Percentiles rank a stretch among this genome's conserved stretches.
These are phyloP conservation scores for Osmerus mordax DNA, from an alignment of 2,113 vertebrate genomes.

Conservation along the genomic window DNA sequence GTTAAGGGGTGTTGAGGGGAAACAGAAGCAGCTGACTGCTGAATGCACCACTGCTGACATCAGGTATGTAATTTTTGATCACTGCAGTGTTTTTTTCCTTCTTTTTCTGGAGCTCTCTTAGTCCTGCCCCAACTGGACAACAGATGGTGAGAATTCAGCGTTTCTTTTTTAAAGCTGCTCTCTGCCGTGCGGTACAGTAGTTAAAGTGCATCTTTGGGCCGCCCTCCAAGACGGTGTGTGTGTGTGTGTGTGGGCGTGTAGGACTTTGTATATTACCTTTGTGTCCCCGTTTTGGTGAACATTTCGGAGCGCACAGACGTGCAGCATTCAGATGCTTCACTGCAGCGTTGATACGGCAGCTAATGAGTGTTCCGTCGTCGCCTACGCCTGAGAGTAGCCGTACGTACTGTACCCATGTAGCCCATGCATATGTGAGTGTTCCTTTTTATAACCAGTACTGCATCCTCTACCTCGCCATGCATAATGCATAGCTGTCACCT, in stretches of 20 bases:
- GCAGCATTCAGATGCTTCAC: too few relatives aligned
- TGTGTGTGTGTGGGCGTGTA: slow-evolving; percentile 2
- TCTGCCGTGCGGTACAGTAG: background rate
- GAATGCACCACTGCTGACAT: slow-evolving; percentile 41
- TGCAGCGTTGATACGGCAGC: background rate
- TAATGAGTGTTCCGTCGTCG: background rate
- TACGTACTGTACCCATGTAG: slow-evolving; percentile 15
- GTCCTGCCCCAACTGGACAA: slow-evolving; percentile 40
- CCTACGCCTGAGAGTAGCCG: background rate
- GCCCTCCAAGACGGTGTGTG: slow-evolving; percentile 24
- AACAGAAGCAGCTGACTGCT: slow-evolving; percentile 28
- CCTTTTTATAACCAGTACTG: slow-evolving; percentile 60
- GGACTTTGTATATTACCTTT: slow-evolving; percentile 8
- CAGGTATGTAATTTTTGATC: slow-evolving; percentile 53
- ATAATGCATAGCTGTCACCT: slow-evolving; percentile 71
- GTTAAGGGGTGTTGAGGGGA: slow-evolving; percentile 9
- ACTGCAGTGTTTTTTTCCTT: slow-evolving; percentile 30
- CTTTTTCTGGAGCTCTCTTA: slow-evolving; percentile 29
- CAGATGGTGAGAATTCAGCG: slow-evolving; percentile 53
- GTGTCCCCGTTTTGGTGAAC: slow-evolving; percentile 10
- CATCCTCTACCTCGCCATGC: slow-evolving; percentile 47
- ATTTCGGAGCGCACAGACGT: too few relatives aligned
- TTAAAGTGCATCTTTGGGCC: background rate
- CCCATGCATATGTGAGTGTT: slow-evolving; percentile 61
- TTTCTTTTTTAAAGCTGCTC: slow-evolving; percentile 29